Evolutionary conservation across 2,113 vertebrate species (phyloP).

Genomic region (Dascyllus trimaculatus): DNA sequence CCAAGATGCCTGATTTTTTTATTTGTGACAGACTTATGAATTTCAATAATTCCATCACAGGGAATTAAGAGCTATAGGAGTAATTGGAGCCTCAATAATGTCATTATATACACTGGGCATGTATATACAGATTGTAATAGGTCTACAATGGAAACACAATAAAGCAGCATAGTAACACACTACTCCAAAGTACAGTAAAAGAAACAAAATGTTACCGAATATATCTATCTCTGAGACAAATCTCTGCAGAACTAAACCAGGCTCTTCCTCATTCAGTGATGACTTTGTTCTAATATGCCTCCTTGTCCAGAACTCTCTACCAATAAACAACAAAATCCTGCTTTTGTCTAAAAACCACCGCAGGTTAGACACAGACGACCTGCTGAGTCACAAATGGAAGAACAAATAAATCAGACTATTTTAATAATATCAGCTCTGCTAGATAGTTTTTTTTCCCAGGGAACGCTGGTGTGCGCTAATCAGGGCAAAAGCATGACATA

Average conservation of each 20-base stretch:
- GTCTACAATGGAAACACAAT: too few relatives aligned
- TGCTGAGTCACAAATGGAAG: not conserved
- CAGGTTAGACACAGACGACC: not conserved
- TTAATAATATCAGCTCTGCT: slow-evolving; percentile 9
- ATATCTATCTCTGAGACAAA: not conserved
- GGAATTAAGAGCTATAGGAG: too few relatives aligned
- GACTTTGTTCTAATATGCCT: not conserved
- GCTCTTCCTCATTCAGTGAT: not conserved
- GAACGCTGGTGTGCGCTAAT: slow-evolving; percentile 13
- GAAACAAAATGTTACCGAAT: not conserved
- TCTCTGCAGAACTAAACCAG: not conserved
- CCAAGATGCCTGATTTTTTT: too few relatives aligned
- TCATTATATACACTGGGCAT: too few relatives aligned
- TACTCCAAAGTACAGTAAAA: slow-evolving; percentile 1
- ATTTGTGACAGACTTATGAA: too few relatives aligned
- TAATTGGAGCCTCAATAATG: too few relatives aligned
- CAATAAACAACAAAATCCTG: not conserved
- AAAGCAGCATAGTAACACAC: not conserved
- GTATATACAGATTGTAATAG: too few relatives aligned
- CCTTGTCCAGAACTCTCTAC: not conserved
- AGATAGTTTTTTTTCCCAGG: slow-evolving; percentile 2
- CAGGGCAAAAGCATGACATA: slow-evolving; percentile 12
- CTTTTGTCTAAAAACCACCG: not conserved
- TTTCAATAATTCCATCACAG: too few relatives aligned
- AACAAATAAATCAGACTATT: not conserved